A percentile compares a stretch with the other conserved stretches of the same genome.
These are phyloP conservation scores for Nothobranchius furzeri DNA, from an alignment of 2,113 vertebrate genomes.

Conservation along the genomic window DNA sequence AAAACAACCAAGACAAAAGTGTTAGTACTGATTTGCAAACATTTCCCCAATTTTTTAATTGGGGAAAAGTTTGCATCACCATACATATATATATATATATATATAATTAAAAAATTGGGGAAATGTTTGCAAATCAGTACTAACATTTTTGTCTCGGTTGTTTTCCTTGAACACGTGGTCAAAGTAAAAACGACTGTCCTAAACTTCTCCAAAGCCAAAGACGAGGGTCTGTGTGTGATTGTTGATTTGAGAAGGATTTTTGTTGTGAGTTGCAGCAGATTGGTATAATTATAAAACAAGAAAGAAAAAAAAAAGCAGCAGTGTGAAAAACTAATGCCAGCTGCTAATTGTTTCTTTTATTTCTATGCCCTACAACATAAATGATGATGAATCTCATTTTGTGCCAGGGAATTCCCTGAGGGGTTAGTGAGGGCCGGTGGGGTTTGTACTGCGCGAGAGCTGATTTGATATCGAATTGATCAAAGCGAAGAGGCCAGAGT, in stretches of 20 bases:
- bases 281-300: constrained; percentile 45
- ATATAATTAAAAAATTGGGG: constrained; percentile 1
- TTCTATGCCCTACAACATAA: constrained; percentile 62
- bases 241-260: constrained; percentile 60
- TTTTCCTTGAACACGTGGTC: constrained; percentile 32
- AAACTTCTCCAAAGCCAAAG: constrained; percentile 74
- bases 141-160: constrained; percentile 32
- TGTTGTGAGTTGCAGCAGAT: constrained; percentile 58
- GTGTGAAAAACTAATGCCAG: constrained; percentile 62
- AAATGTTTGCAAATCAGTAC: constrained; percentile 32
- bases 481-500: constrained; percentile 39
- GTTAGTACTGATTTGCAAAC: constrained; percentile 19
- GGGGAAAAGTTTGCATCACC: constrained; percentile 27
- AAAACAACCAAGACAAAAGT: constrained; percentile 34
- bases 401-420: constrained; percentile 62
- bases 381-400: constrained; percentile 80
- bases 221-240: constrained; percentile 64
- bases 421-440: constrained; percentile 49
- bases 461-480: constrained; percentile 61
- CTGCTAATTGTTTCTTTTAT: constrained; percentile 67
- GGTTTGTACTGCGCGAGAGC: constrained; percentile 51
- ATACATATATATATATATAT: too few species aligned
- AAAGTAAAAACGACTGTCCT: constrained; percentile 56
- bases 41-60: neutral
- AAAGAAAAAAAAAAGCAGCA: constrained; percentile 55